Evolutionary conservation across 2,113 vertebrate genomes (phyloP).

Genomic region (Oenanthe melanoleuca): DNA sequence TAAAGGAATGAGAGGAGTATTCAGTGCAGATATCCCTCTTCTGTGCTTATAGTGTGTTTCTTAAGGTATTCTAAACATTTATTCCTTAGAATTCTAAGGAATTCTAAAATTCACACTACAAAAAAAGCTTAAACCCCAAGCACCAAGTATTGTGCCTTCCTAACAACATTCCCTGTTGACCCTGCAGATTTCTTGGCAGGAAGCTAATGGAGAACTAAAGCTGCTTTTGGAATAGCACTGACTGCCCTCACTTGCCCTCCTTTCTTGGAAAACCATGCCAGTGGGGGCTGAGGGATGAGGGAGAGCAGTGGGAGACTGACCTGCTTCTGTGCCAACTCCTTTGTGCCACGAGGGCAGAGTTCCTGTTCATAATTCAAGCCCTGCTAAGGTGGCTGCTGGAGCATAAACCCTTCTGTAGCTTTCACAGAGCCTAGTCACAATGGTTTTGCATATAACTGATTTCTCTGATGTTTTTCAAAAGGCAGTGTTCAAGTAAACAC

Average conservation of each 20-base stretch:
- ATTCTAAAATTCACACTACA: background rate
- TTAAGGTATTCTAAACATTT: background rate
- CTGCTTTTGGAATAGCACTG: background rate
- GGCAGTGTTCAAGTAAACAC: background rate
- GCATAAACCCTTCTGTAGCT: background rate
- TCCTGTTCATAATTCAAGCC: slow-evolving; percentile 1
- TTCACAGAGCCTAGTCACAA: background rate
- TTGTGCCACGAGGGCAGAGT: background rate
- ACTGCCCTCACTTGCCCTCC: background rate
- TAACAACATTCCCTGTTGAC: background rate
- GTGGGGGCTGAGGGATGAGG: background rate
- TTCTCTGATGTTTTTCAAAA: slow-evolving; percentile 7
- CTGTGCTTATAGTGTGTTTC: background rate
- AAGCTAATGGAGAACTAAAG: slow-evolving; percentile 2
- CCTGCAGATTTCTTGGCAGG: slow-evolving; percentile 9
- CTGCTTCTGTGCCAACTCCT: background rate
- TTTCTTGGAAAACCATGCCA: background rate
- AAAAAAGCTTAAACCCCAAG: background rate
- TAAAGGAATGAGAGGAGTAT: background rate
- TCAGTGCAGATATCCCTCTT: background rate
- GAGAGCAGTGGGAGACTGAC: background rate
- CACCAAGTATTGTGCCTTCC: background rate
- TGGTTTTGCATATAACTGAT: background rate
- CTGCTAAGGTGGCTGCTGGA: background rate
- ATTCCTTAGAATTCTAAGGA: no score